Base-by-base conservation (phyloP, 1,140 invertebrate genomes). In the Microplitis demolitor region DNA sequence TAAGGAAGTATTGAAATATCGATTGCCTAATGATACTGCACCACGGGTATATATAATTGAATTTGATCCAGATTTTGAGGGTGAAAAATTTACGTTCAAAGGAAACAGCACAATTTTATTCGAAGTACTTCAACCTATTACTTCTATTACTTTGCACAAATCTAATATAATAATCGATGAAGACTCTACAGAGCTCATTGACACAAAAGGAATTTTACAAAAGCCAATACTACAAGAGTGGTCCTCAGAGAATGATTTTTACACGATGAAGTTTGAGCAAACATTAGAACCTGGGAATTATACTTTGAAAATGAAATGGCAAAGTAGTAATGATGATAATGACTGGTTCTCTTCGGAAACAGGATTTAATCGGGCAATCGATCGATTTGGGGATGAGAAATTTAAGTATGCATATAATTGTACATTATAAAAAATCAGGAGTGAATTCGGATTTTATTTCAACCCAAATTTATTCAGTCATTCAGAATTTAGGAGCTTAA, bases 61-160 rank as follows among this genome's bases (percentile, higher is more conserved):
- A 1, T 50, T 78, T 3, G 71, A 69, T n/a, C 75, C 75, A 11
- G 58, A 74, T 35, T 68, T 77, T 62, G 66, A 58, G 3, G 66
- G 69, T 5, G 39, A 35, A 35, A 11, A 60, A 35, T 78, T 78
- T 14, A 76, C 76, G 13, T 78, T 77, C 50, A 53, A 60, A 8
- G 77, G 76, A 13, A 66, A 71, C 31, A 63, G 66, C 6, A 56
- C 3, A 8, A 76, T 76, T 16, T 9, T 14, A 11, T 60, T 78
- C 14, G 9, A 71, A 66, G 69, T 74, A 14, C 4, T 74, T 2
- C 14, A 69, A 64, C 34, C 62, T 0, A 76, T 72, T 8, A 33
- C 54, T 6, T 54, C 31, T 13, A 45, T 78, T 9, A 72, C 58
- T 13, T 5, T 78, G 3, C 77, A 78, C 39, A 62, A 50, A 11